Evolutionary conservation across 2,113 vertebrate genomes (phyloP).

Genomic region (Macquaria australasica): DNA sequence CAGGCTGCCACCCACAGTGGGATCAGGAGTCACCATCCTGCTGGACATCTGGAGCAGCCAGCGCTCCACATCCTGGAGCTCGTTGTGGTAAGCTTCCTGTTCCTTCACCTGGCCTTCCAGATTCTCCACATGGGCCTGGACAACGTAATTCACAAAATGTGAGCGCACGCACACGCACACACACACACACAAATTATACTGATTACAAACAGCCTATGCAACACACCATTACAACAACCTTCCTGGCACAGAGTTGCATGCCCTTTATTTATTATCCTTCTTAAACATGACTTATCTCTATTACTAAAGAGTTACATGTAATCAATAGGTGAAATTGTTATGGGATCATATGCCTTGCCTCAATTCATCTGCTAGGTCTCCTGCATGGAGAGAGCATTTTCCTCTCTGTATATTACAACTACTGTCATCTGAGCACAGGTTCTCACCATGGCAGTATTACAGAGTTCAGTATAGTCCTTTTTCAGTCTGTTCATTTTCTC

Average conservation of each 20-base stretch:
- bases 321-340: neutral
- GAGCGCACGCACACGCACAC: neutral
- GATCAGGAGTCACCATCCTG: constrained; percentile 92
- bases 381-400: neutral
- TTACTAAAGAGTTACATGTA: neutral
- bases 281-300: neutral
- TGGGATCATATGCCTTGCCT: neutral
- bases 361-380: neutral
- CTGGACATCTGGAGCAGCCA: constrained; percentile 98
- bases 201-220: neutral
- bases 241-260: neutral
- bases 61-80: constrained; percentile 95
- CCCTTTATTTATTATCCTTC: neutral
- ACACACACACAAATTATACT: neutral
- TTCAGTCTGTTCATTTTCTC: constrained; percentile 89
- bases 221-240: neutral
- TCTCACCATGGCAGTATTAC: constrained; percentile 86
- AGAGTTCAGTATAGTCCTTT: constrained; percentile 88
- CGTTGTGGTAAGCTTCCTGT: constrained; percentile 92
- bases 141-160: constrained; percentile 18
- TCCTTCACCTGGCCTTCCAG: constrained; percentile 91
- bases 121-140: constrained; percentile 86
- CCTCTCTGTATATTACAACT: neutral
- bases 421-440: neutral
- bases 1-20: constrained; percentile 87